phyloP scores from a whole-genome alignment of 2,888 invertebrate genomes.

The Pollenia labialis region DNA sequence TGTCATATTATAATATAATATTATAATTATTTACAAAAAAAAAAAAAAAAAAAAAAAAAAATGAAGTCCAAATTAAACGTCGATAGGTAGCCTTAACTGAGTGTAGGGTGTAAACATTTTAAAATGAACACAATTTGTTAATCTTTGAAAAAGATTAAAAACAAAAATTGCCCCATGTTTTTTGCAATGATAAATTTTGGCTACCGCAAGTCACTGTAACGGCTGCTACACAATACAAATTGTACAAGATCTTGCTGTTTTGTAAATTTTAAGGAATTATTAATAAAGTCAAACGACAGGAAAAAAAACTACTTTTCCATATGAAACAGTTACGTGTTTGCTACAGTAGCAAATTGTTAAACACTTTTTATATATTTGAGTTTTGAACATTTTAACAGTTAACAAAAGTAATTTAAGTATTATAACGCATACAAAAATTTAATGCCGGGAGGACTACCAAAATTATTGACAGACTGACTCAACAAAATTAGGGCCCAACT shows the following conservation, averaged over 20 bases:
- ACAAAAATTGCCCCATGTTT: slow-evolving; percentile 34
- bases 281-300: slow-evolving; percentile 6
- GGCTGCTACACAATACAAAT: background rate
- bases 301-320: background rate
- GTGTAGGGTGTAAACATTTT: slow-evolving; percentile 46
- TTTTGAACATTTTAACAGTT: too few relatives aligned
- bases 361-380: too few relatives aligned
- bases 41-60: background rate
- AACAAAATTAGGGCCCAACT: background rate
- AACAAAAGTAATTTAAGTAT: too few relatives aligned
- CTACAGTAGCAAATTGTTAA: too few relatives aligned
- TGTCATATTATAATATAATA: too few relatives aligned
- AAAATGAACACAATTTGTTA: slow-evolving; percentile 17
- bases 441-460: background rate
- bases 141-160: slow-evolving; percentile 13
- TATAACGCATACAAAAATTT: too few relatives aligned
- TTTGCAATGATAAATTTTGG: background rate
- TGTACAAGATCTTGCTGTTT: background rate
- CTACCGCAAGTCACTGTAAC: background rate
- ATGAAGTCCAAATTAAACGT: background rate
- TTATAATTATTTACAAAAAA: too few relatives aligned
- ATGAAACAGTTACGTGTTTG: background rate
- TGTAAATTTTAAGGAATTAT: background rate
- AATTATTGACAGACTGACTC: background rate
- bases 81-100: background rate